Evolutionary conservation across 2,888 invertebrate species (phyloP), one percentile per base, ranked within the genome.

Genomic region (Caenorhabditis macrosperma): DNA sequence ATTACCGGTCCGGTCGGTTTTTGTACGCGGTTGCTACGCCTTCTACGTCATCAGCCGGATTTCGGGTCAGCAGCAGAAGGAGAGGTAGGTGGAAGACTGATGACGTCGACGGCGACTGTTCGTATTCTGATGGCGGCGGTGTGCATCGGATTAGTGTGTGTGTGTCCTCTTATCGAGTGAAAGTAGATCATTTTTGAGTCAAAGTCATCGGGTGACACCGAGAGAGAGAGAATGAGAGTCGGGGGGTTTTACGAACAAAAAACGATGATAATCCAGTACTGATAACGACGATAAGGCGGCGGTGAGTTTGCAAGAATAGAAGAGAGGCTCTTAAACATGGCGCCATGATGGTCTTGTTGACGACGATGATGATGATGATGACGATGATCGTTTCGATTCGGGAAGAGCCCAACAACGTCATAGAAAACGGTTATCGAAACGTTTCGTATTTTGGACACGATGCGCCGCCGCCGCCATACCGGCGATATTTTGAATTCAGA

Each of bases 121-220:
- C 50, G 50, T 50, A 50, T 24, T 50, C 15, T 50, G 38, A 38
- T 38, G 38, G 38, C 15, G 9, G 12, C 38, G 46, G 17, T 17
- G 15, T 52, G 52, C 26, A 28, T 22, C 26, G 15, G 52, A 12
- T n/a, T 24, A n/a, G 24, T 12, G n/a, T 15, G 15, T 28, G 26
- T 26, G 26, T 24, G 6, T 5, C 7, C 7, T 24, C 48, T 50
- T 50, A 50, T 50, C 48, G 48, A 7, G 1, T 24, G 41, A 41
- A 20, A 61, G 38, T 41, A 72, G 72, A 64, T 72, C 72, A 72
- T n/a, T 64, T 72, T 63, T 64, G 72, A 72, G 63, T 72, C 72
- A 72, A 50, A 48, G 17, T 28, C 48, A 20, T 7, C 35, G 17
- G n/a, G n/a, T n/a, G n/a, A n/a, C n/a, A n/a, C n/a, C n/a, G n/a